Base-by-base conservation (phyloP, 2,888 invertebrate genomes). In the Willowsia nigromaculata region DNA sequence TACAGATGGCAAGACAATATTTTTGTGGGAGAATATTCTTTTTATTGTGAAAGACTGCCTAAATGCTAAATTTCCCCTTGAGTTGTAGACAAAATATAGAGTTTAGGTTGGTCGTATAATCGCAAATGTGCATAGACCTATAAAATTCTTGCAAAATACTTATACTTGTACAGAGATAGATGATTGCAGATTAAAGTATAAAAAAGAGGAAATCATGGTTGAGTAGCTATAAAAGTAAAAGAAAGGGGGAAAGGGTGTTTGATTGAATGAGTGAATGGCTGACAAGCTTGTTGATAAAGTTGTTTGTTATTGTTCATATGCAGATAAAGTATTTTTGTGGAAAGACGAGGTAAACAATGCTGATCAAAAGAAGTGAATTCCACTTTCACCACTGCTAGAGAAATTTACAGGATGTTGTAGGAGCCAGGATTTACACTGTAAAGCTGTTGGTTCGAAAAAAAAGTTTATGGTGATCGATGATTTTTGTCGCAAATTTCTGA, bases 221-320 rank as follows among this genome's bases (percentile, higher is more conserved):
- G 43, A 40, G 4, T 82, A 18, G 47, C 1, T 30, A 65, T 56
- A 0, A 65, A 65, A 53, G 78, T 56, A 56, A 37, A 13, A 25
- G 22, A 40, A 65, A 43, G n/a, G 27, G 27, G 15, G 53, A 47
- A 59, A 59, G 59, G 43, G 56, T 27, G 30, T 65, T 82, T 82
- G 43, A 82, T 82, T 82, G 65, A 65, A 82, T 47, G 65, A 82
- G 33, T 9, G 59, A 81, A 25, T 33, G 22, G 47, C 30, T 65
- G 65, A 65, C 82, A 47, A 47, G 82, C n/a, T 65, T 82, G 47
- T 82, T 82, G 65, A 82, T 82, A 65, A 43, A 11, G 25, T 15
- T n/a, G 74, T 47, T 62, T 4, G 27, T 30, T 30, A 22, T 33
- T 15, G 25, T 59, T 11, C 59, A 27, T 59, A 59, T 59, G 59